Evolutionary conservation across 1,140 invertebrate species (phyloP), one percentile per base, ranked within the genome.

Genomic region (Caenorhabditis tropicalis): DNA sequence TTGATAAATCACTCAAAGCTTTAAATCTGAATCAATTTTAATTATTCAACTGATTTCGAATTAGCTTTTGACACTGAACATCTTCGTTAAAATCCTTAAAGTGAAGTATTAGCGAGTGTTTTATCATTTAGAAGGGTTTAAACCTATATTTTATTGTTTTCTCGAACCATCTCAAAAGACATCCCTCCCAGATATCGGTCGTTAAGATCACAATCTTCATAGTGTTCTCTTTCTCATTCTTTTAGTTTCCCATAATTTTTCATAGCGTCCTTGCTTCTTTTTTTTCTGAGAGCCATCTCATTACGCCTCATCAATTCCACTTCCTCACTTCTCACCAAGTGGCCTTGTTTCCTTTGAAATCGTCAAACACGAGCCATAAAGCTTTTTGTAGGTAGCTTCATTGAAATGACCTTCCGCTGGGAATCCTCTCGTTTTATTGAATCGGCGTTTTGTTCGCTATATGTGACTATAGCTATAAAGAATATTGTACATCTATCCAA

Each of bases 331-430:
- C 21, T 74, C 7, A 74, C 9, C 29, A 33, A 65, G 58, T 65
- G 36, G 33, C 65, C 65, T 74, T 74, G 58, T 36, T 19, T n/a
- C 5, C 16, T 43, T 24, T 12, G 6, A 36, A 74, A 24, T 43
- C 43, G 36, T 31, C 65, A 74, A 74, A 74, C 36, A 74, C n/a
- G 65, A 74, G 29, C 29, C n/a, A 74, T 74, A 74, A 74, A 74
- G 65, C 36, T 74, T 74, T 74, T 74, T 74, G 36, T 74, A 15
- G 65, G 43, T 74, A 36, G 36, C 31, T 65, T 33, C 36, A 65
- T 65, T 65, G 58, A 33, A 33, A 36, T 65, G 58, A 36, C 58
- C 58, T 33, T 65, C 24, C 12, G n/a, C 0, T 65, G 58, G 31
- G 58, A 65, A 27, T 65, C 21, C 21, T 24, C 9, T 4, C 16